A percentile compares a stretch with the other conserved stretches of the same genome.
Evolutionary conservation across 2,888 invertebrate species (phyloP).

Genomic region (Lasioglossum malachurum): DNA sequence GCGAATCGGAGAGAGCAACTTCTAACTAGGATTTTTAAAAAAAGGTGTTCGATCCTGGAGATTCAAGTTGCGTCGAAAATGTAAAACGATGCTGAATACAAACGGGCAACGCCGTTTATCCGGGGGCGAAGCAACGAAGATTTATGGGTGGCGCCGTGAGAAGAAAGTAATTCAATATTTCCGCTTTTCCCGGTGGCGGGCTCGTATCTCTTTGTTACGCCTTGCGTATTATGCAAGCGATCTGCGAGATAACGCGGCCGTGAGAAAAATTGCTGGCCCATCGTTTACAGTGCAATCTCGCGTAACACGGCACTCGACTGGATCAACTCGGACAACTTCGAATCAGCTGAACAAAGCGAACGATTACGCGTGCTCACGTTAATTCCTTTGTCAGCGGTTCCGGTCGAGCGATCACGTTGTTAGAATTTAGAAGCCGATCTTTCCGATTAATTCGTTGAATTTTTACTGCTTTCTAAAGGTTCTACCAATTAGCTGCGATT

Average conservation of each 20-base stretch:
- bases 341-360: constrained; percentile 26
- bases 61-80: background rate
- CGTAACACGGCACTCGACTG: constrained; percentile 20
- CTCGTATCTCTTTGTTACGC: constrained; percentile 36
- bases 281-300: constrained; percentile 50
- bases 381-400: background rate
- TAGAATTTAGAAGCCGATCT: background rate
- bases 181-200: background rate
- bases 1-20: background rate
- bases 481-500: background rate
- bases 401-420: background rate
- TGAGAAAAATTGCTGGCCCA: constrained; percentile 59
- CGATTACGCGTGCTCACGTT: background rate
- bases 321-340: constrained; percentile 45
- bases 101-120: background rate
- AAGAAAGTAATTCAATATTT: constrained; percentile 45
- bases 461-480: background rate
- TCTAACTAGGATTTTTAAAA: background rate
- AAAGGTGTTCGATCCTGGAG: background rate
- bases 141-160: constrained; percentile 27
- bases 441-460: background rate
- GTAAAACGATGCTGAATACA: background rate
- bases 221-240: constrained; percentile 53
- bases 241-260: constrained; percentile 53
- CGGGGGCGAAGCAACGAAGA: background rate